Base-by-base conservation (phyloP, 2,113 vertebrate species). In the Phrynosoma platyrhinos region DNA sequence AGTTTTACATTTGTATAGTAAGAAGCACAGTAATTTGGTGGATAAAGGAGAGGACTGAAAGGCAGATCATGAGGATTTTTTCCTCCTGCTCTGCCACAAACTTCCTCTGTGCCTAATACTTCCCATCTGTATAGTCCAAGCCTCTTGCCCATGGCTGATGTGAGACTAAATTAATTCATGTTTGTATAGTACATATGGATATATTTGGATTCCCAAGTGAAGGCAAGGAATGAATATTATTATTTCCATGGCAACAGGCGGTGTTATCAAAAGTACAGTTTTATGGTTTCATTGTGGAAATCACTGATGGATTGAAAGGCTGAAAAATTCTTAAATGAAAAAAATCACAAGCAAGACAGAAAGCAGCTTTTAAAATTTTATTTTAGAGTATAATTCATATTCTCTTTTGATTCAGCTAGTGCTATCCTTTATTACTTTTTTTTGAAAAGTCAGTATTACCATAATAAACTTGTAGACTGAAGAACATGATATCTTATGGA, bases 141-240 rank as follows among this genome's bases (percentile, higher is more conserved):
- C 84, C 92, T 93, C 74, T 83, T 90, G 81, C 79, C 16, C 89
- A 77, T 82, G 76, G 91, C 84, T 92, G 91, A 88, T 10, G 27
- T 7, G 23, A 80, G 72, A 79, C 69, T 91, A 84, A 84, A 89
- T 85, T 83, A 1, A n/a, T 36, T 82, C 16, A 77, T 6, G 12
- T 36, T 90, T 42, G 0, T 79, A 36, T 53, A 69, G 87, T 91
- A 78, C 30, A 55, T 10, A 4, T 72, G 90, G 87, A 42, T 91
- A 79, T 32, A n/a, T 13, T 3, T 72, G 90, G 88, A n/a, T 91
- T 89, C 91, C 87, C 91, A 52, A 79, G 88, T 74, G 69, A 93
- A 92, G 93, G 75, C 30, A 83, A 88, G 36, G 42, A 82, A 78
- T 88, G 47, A 95, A 91, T 95, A 94, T 91, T 92, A 32, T 69